Evolutionary conservation across 2,113 vertebrate genomes (phyloP), one percentile per base, ranked within the genome.

Genomic region (Thryonomys swinderianus): DNA sequence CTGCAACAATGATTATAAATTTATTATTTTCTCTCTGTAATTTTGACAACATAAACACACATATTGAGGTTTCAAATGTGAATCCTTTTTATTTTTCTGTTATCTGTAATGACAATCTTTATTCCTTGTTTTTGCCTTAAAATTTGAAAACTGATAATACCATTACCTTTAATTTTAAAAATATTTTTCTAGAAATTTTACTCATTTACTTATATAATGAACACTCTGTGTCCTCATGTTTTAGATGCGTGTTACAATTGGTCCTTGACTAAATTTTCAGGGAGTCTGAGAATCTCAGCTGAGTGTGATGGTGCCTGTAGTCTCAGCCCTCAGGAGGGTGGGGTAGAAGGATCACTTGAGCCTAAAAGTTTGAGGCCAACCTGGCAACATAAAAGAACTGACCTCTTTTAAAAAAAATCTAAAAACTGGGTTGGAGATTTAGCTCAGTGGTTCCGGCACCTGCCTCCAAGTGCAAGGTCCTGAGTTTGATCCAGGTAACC

Each of bases 121-220:
- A 34, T 57, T 3, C 42, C 3, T 57, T 78, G 37, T 40, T 86
- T 96, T 94, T 74, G 30, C 48, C 62, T 69, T 73, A 78, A 61
- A 40, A 42, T n/a, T 88, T 82, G 55, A 59, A 90, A 95, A 88
- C 45, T 91, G 17, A 66, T 71, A 48, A 69, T 59, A 89, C 67
- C 89, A 17, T 82, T 92, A 61, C 34, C 64, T 64, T 86, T 92
- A 92, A 85, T 59, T 92, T 45, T 6, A 73, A 69, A 92, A 95
- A 48, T 64, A 55, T 71, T 82, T 67, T 90, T 76, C 23, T 85
- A 85, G 32, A 61, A 13, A 82, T 69, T 80, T 88, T 95, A 64
- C 89, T 23, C 20, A 37, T 79, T 32, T 91, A 9, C 76, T 86
- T 89, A 79, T 32, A 53, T 87, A 89, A 90, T 81, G 11, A 80